Base-by-base conservation (phyloP, 2,113 vertebrate species). In the Gymnarchus niloticus region DNA sequence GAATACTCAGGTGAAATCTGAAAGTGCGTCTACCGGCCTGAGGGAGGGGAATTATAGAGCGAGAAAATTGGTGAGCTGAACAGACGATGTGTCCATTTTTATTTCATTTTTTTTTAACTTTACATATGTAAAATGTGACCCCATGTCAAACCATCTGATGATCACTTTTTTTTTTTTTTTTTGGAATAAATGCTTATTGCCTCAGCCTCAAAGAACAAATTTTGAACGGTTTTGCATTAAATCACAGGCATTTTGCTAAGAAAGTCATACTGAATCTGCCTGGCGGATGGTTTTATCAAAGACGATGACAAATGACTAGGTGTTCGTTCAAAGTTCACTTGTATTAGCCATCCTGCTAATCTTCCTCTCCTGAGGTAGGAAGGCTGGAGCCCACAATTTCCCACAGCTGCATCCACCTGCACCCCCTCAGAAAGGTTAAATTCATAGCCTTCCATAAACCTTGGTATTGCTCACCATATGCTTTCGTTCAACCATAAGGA, bases 101-200 rank as follows among this genome's bases (percentile, higher is more conserved):
- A 41, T 80, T 85, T n/a, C n/a, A n/a, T n/a, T n/a, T 78, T 57
- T 48, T 56, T 25, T 25, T 9, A 0, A 37, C 19, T 56, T 57
- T 85, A 28, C 57, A 56, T 52, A 59, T 6, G 6, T 23, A 78
- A 54, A 85, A 85, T 85, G 51, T 41, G 84, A 57, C 73, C 28
- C 19, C 65, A 41, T 6, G 48, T 85, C 23, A 23, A 69, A 77
- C 51, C 48, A 52, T 51, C n/a, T 28, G 10, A 81, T 52, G n/a
- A 52, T 51, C 80, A 81, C 51, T 41, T 9, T n/a, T 10, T 17
- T 28, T 52, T 81, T 81, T 52, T 25, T 52, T 17, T 52, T 6
- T 9, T 33, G 3, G 49, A 21, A 56, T 81, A 37, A 56, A 54
- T 52, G 80, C 48, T 52, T 52, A 52, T 52, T 52, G 44, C 77